A percentile compares a stretch with the other conserved stretches of the same genome.
Conservation (phyloP, 2,888 invertebrate genomes). For the Tiliacea aurago region DNA sequence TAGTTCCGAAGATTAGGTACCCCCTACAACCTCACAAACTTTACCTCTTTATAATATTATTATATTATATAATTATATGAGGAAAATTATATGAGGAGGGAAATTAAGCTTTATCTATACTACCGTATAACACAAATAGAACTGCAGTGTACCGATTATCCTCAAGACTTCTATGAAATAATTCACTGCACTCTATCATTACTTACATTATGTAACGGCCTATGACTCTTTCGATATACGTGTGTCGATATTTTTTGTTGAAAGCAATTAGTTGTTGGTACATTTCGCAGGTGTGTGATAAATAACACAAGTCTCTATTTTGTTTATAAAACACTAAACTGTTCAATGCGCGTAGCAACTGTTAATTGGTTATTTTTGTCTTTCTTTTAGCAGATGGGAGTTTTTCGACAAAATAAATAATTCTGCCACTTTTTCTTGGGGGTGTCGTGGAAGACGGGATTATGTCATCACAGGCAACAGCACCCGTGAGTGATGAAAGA, state of each 20-base stretch:
- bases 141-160: constrained; percentile 14
- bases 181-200: not conserved
- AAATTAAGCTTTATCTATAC: no score
- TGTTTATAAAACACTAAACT: constrained; percentile 16
- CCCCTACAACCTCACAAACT: no score
- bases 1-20: no score
- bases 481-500: constrained; percentile 6
- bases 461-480: constrained; percentile 7
- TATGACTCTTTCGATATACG: not conserved
- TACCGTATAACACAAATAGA: no score
- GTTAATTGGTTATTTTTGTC: not conserved
- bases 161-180: not conserved
- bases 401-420: not conserved
- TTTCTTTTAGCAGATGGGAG: constrained; percentile 2
- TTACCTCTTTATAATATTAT: no score
- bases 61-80: no score
- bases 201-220: not conserved
- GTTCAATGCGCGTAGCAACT: not conserved
- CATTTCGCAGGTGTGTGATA: constrained; percentile 20
- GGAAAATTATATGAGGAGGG: no score
- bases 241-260: not conserved
- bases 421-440: not conserved
- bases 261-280: not conserved
- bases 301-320: constrained; percentile 10
- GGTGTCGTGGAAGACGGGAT: not conserved